Conservation (phyloP, 2,113 vertebrate genomes). For the Parus major region DNA sequence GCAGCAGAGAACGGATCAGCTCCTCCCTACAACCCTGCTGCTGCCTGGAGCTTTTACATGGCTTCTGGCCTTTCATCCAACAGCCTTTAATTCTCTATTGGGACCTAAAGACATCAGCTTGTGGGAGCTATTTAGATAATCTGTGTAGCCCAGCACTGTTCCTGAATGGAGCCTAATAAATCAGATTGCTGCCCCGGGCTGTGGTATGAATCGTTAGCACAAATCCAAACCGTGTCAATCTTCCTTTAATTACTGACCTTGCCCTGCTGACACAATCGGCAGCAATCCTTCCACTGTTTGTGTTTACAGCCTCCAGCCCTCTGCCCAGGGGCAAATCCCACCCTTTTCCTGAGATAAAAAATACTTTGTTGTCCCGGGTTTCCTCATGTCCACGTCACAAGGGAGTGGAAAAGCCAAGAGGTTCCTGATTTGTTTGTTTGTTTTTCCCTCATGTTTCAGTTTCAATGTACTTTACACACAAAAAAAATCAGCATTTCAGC, state of each 20-base stretch:
- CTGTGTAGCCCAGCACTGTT: neutral
- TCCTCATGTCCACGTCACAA: neutral
- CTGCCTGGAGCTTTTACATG: neutral
- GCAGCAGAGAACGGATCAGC: neutral
- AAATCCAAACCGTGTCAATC: neutral
- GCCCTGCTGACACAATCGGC: neutral
- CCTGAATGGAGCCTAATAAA: neutral
- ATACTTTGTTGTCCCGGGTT: rapidly evolving
- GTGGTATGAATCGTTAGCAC: neutral
- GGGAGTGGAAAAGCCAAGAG: neutral
- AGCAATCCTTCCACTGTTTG: neutral
- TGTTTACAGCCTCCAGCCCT: neutral
- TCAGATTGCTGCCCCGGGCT: neutral
- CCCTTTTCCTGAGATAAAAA: neutral
- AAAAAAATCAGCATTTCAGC: neutral
- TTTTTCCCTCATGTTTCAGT: neutral
- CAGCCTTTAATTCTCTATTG: neutral
- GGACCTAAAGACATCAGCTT: neutral
- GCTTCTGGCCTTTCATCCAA: neutral
- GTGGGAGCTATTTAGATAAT: neutral
- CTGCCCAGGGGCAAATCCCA: neutral
- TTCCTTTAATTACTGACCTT: neutral
- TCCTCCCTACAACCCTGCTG: neutral
- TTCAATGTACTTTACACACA: neutral
- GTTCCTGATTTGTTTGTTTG: neutral